phyloP scores from a whole-genome alignment of 2,888 invertebrate genomes.

The Punctoribates punctum region DNA sequence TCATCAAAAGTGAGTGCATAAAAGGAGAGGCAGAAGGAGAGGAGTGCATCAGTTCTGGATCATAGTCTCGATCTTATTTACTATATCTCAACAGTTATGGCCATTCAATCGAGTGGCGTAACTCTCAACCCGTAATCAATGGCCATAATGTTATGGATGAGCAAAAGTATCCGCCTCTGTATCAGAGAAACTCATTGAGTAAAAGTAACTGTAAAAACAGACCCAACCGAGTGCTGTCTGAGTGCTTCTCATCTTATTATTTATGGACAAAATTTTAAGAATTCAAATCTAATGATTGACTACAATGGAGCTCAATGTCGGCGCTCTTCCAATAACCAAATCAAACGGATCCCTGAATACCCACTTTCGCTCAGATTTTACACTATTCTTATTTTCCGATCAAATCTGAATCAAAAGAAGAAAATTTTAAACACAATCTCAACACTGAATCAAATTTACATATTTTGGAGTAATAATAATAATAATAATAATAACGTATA shows the following conservation, averaged over 20 bases:
- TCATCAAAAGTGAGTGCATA: too few relatives aligned
- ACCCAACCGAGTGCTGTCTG: background rate
- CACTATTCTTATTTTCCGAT: too few relatives aligned
- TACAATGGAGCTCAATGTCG: background rate
- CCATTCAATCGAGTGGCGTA: background rate
- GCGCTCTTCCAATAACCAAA: background rate
- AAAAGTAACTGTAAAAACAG: too few relatives aligned
- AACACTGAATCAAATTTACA: too few relatives aligned
- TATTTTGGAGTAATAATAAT: too few relatives aligned
- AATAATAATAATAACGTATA: too few relatives aligned
- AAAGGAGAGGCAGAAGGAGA: too few relatives aligned
- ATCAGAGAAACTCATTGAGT: background rate
- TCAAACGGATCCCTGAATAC: background rate
- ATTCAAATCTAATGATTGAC: background rate
- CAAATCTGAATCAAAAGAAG: too few relatives aligned
- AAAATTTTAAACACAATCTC: too few relatives aligned
- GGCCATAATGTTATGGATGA: background rate
- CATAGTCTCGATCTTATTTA: slow-evolving; percentile 8
- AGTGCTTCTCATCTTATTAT: slow-evolving; percentile 5
- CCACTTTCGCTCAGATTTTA: too few relatives aligned
- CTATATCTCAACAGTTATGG: background rate
- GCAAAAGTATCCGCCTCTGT: background rate
- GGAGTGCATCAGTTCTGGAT: background rate
- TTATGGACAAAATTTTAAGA: background rate
- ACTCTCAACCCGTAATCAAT: background rate